A percentile compares a stretch with the other conserved stretches of the same genome.
phyloP scores from a whole-genome alignment of 2,797 vertebrate species.

The Ptychadena robeensis region DNA sequence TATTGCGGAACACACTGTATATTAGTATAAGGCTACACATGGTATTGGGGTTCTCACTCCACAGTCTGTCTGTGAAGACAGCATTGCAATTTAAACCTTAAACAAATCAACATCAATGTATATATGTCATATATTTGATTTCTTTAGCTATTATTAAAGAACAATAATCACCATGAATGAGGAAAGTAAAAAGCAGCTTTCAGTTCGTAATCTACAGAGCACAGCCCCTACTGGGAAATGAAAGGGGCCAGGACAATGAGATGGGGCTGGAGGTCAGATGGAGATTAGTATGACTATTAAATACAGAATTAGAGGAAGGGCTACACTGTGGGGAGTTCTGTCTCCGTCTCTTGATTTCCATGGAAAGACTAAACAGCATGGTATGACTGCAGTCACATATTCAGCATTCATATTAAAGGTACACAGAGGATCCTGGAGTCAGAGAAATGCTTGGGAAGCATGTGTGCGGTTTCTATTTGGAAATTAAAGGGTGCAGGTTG shows the following conservation, averaged over 20 bases:
- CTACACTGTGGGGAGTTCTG: not conserved
- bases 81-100: no score
- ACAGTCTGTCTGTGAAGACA: no score
- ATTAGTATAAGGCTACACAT: no score
- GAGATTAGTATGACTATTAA: constrained; percentile 13
- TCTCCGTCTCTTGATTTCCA: not conserved
- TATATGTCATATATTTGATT: not conserved
- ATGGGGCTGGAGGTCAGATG: constrained; percentile 10
- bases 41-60: no score
- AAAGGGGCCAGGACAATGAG: not conserved
- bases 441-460: not conserved
- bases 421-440: not conserved
- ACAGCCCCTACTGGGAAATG: not conserved
- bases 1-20: no score
- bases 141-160: not conserved
- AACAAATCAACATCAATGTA: no score
- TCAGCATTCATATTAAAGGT: not conserved
- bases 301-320: not conserved
- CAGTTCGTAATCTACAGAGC: no score
- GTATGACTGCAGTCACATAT: not conserved
- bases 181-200: not conserved
- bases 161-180: not conserved
- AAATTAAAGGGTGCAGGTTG: not conserved
- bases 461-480: not conserved
- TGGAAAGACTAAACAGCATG: not conserved